Evolutionary conservation across 2,888 invertebrate genomes (phyloP).

Genomic region (Dusona sp.): DNA sequence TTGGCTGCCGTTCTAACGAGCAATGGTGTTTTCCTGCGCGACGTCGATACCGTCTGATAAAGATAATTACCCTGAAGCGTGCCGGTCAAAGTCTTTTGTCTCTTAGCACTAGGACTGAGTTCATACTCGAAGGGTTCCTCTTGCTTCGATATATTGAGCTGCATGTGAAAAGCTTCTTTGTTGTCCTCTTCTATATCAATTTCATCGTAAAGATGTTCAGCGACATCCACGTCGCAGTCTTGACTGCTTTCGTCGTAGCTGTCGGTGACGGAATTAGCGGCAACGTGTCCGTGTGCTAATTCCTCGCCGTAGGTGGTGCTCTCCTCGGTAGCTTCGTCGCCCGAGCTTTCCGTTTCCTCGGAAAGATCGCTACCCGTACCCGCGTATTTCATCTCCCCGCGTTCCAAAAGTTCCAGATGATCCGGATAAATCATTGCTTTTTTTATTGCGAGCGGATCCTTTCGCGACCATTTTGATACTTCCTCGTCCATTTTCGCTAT

Average conservation of each 20-base stretch:
- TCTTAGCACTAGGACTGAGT: conserved; percentile 78
- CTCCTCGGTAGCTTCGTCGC: conserved; percentile 85
- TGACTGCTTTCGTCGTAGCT: conserved; percentile 83
- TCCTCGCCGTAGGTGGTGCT: conserved; percentile 79
- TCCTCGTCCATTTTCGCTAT: conserved; percentile 99
- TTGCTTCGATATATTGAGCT: conserved; percentile 83
- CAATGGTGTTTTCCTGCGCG: conserved; percentile 82
- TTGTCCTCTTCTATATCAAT: conserved; percentile 90
- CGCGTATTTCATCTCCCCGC: conserved; percentile 95
- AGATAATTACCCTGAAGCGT: conserved; percentile 82
- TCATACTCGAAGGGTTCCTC: conserved; percentile 78
- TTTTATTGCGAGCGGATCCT: conserved; percentile 96
- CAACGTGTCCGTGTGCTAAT: conserved; percentile 83
- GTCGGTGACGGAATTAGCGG: conserved; percentile 84
- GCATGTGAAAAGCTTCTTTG: conserved; percentile 87
- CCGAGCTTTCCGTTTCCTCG: conserved; percentile 89
- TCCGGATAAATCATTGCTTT: conserved; percentile 98
- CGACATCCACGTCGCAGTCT: conserved; percentile 85
- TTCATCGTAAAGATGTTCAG: conserved; percentile 91
- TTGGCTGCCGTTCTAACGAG: conserved; percentile 77
- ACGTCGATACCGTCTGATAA: conserved; percentile 81
- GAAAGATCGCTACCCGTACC: conserved; percentile 88
- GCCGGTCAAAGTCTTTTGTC: conserved; percentile 80
- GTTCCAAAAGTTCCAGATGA: conserved; percentile 92
- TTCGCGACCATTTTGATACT: conserved; percentile 98